Conservation (phyloP, 2,797 vertebrate genomes). For the Parauchenoglanis ngamensis region DNA sequence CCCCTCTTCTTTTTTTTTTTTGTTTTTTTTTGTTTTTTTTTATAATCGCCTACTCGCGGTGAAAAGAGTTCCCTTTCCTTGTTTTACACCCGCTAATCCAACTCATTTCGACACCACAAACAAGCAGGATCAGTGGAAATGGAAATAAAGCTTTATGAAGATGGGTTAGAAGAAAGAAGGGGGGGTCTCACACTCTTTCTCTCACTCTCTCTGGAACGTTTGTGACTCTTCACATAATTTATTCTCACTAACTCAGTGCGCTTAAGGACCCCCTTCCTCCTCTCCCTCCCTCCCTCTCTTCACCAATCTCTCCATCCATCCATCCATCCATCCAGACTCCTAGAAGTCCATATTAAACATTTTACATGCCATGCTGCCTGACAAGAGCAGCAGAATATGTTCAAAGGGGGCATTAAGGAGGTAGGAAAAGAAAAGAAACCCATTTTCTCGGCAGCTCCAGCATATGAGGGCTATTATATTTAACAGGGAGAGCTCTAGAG, state of each 20-base stretch:
- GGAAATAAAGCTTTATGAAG: slow-evolving; percentile 56
- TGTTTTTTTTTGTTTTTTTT: slow-evolving; percentile 69
- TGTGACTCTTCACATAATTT: slow-evolving; percentile 75
- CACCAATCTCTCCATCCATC: background rate
- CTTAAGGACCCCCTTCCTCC: slow-evolving; percentile 70
- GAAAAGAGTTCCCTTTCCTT: slow-evolving; percentile 73
- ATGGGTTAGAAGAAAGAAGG: slow-evolving; percentile 37
- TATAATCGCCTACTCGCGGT: slow-evolving; percentile 61
- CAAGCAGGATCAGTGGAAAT: slow-evolving; percentile 69
- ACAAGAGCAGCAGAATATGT: slow-evolving; percentile 75
- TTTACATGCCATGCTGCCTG: slow-evolving; percentile 76
- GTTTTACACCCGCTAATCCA: slow-evolving; percentile 85
- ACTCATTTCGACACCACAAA: slow-evolving; percentile 78
- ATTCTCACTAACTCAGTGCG: slow-evolving; percentile 75
- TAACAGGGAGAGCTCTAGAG: slow-evolving; percentile 75
- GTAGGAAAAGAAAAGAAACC: slow-evolving; percentile 63
- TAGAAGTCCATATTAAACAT: slow-evolving; percentile 74
- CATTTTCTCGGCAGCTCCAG: slow-evolving; percentile 72
- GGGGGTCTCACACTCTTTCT: slow-evolving; percentile 38
- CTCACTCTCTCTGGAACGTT: slow-evolving; percentile 66
- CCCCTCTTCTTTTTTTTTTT: slow-evolving; percentile 73
- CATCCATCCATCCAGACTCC: slow-evolving; percentile 64
- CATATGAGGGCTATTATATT: slow-evolving; percentile 69
- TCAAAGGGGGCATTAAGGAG: slow-evolving; percentile 74
- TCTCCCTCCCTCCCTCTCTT: background rate